Percentiles rank a stretch among this genome's conserved stretches.
Conservation (phyloP, 2,113 vertebrate genomes). For the Canis aureus region DNA sequence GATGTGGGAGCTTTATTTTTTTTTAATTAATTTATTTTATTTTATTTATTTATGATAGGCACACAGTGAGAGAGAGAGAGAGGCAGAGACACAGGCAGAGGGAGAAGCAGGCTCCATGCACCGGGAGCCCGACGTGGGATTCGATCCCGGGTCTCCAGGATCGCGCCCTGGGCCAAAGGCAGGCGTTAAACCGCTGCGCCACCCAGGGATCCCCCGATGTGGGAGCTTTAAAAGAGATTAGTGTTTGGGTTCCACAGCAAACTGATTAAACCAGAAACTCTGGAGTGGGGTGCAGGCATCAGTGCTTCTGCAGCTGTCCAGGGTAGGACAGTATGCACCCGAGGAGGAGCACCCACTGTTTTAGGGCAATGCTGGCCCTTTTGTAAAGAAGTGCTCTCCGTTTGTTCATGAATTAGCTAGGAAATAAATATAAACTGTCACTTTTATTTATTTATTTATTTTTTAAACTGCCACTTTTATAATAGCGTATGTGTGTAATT, state of each 20-base stretch:
- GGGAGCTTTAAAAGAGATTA: background rate
- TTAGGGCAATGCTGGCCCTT: background rate
- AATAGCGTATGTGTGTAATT: background rate
- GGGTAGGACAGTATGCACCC: background rate
- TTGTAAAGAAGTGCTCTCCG: background rate
- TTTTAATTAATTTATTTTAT: too few relatives aligned
- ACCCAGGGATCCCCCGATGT: too few relatives aligned
- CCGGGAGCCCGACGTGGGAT: too few relatives aligned
- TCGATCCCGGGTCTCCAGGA: too few relatives aligned
- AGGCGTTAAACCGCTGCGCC: too few relatives aligned
- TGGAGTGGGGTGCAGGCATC: background rate
- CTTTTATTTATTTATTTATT: background rate
- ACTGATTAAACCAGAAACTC: background rate
- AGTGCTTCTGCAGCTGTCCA: background rate
- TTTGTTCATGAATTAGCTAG: background rate
- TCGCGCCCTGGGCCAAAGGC: too few relatives aligned
- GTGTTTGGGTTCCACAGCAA: background rate
- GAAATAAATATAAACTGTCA: background rate
- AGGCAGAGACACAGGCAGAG: too few relatives aligned
- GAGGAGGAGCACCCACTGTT: accelerated
- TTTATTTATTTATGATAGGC: too few relatives aligned
- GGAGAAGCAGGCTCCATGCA: too few relatives aligned
- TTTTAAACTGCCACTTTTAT: background rate
- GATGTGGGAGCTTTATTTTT: background rate
- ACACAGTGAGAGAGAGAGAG: too few relatives aligned